Base-by-base conservation (phyloP, 2,888 invertebrate genomes). In the Keiferia lycopersicella region DNA sequence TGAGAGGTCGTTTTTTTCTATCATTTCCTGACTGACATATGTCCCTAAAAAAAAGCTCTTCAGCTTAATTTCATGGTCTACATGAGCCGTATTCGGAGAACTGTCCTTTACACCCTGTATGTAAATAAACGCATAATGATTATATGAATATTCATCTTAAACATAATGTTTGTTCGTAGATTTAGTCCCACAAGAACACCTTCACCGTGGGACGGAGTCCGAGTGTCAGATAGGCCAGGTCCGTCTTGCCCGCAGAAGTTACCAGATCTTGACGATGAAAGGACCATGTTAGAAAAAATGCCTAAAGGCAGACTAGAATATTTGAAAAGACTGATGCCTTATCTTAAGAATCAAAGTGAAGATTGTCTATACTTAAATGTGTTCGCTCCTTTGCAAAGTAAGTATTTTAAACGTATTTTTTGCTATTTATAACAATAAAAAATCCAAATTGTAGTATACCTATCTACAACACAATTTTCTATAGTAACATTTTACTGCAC, bases 321-420 rank as follows among this genome's bases (percentile, higher is more conserved):
- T 87, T 93, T 99, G 73, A 96, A 95, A 92, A 94, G 98, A 84
- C 93, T 99, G 89, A 93, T 97, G 84, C 97, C 97, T 73, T 95
- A 96, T 92, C 94, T 99, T 84, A 94, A 94, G 88, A 96, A 98
- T 90, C 98, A 99, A 93, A 97, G 96, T 85, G 99, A 99, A 94
- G 98, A 99, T 93, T 99, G 99, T 86, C 95, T 99, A 73, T 98
- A 98, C 90, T 94, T 99, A 86, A 99, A 99, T 92, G 96, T 99
- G 83, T 99, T 98, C 92, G 96, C 98, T 53, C 99, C 99, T 67
- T 95, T 96, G 79, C 96, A 96, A 95, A 97, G 98, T 98, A 92
- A 94, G 94, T 64, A 59, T 45, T n/a, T 34, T 16, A n/a, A 56
- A 16, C 30, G 12, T 56, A 8, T 51, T 1, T 39, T 39, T 8